A percentile compares a stretch with the other conserved stretches of the same genome.
phyloP scores from a whole-genome alignment of 2,113 vertebrate genomes.

The Zingel zingel region DNA sequence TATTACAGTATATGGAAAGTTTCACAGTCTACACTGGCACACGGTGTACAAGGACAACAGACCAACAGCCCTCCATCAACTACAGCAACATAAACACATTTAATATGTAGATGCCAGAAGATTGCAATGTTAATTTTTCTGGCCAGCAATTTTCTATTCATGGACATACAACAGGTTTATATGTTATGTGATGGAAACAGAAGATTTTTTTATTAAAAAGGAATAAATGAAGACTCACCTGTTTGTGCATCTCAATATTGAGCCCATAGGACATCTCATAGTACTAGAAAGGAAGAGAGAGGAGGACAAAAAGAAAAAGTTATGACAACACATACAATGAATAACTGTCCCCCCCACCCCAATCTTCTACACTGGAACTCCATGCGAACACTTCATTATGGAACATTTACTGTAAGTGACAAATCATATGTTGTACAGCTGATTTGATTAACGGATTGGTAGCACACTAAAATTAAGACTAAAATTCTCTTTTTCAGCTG shows the following conservation, averaged over 20 bases:
- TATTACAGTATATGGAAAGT: too few relatives aligned
- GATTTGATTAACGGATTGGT: neutral
- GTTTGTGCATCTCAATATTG: conserved; percentile 99
- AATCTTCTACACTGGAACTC: too few relatives aligned
- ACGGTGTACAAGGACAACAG: too few relatives aligned
- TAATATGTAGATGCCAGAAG: too few relatives aligned
- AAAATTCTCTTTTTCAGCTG: neutral
- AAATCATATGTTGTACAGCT: neutral
- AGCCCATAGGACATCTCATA: conserved; percentile 93
- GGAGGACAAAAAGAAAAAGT: conserved; percentile 1
- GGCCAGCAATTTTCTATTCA: too few relatives aligned
- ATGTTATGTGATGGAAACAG: neutral
- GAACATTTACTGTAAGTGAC: neutral
- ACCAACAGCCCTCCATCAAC: too few relatives aligned
- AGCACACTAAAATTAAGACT: neutral
- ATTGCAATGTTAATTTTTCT: too few relatives aligned
- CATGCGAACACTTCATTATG: neutral
- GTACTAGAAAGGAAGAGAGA: conserved; percentile 63
- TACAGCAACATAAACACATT: too few relatives aligned
- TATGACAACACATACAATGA: neutral
- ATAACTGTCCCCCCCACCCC: neutral
- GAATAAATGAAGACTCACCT: conserved; percentile 73
- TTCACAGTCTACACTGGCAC: too few relatives aligned
- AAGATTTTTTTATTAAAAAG: neutral
- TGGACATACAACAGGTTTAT: neutral